phyloP scores from a whole-genome alignment of 1,140 invertebrate genomes.

The Pollicipes pollicipes region DNA sequence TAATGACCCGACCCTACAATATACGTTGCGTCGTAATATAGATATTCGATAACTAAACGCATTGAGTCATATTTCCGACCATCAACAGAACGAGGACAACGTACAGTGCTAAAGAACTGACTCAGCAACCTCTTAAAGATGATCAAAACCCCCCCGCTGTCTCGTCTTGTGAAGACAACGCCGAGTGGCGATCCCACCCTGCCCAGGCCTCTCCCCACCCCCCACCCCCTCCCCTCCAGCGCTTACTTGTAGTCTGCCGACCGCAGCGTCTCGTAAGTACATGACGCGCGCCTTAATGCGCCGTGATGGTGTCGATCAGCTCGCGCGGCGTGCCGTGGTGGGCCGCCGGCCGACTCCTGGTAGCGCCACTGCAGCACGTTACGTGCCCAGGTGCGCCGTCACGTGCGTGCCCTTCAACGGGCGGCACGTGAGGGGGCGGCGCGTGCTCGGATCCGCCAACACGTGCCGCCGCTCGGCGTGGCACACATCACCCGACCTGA shows the following conservation, averaged over 20 bases:
- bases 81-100: neutral
- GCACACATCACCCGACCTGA: too few species aligned
- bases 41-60: too few species aligned
- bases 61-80: neutral
- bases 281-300: constrained; percentile 74
- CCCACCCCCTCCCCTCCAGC: neutral
- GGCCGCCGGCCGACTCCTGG: constrained; percentile 31
- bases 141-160: too few species aligned
- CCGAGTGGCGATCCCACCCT: neutral
- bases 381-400: constrained; percentile 54
- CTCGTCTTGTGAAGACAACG: constrained; percentile 3
- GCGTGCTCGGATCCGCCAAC: too few species aligned
- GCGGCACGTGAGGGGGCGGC: neutral
- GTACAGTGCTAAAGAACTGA: too few species aligned
- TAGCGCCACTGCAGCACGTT: constrained; percentile 81
- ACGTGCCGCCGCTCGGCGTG: too few species aligned
- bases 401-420: constrained; percentile 62
- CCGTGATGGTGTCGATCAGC: constrained; percentile 42
- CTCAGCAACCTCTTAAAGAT: too few species aligned
- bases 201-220: too few species aligned
- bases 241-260: constrained; percentile 73
- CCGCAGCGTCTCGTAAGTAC: constrained; percentile 79
- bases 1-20: too few species aligned
- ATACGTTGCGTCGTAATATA: too few species aligned
- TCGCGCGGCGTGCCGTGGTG: constrained; percentile 30